A percentile compares a stretch with the other conserved stretches of the same genome.
Evolutionary conservation across 2,888 invertebrate genomes (phyloP).

Genomic region (Tuta absoluta): DNA sequence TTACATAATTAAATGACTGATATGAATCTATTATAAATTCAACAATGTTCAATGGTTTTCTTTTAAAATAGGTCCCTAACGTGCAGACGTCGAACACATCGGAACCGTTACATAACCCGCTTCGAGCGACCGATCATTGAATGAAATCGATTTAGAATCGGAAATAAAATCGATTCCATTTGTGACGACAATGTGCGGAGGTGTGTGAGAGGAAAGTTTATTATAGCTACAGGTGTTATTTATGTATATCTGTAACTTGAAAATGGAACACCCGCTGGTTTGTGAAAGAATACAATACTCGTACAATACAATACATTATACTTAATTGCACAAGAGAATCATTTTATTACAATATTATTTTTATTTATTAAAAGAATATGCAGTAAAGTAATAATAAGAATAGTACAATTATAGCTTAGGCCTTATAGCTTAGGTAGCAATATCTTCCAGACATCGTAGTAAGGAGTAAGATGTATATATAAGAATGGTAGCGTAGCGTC

Average conservation of each 20-base stretch:
- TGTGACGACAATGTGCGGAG: constrained; percentile 33
- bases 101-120: constrained; percentile 44
- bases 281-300: background rate
- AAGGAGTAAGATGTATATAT: too few relatives aligned
- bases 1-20: too few relatives aligned
- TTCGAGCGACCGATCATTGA: constrained; percentile 42
- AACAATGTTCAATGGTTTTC: background rate
- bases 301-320: too few relatives aligned
- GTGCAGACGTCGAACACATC: constrained; percentile 43
- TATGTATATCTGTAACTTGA: constrained; percentile 27
- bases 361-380: too few relatives aligned
- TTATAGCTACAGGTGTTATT: constrained; percentile 11
- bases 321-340: too few relatives aligned
- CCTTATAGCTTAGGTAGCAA: too few relatives aligned
- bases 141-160: constrained; percentile 42
- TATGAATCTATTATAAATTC: too few relatives aligned
- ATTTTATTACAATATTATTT: too few relatives aligned
- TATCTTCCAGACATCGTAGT: too few relatives aligned
- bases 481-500: too few relatives aligned
- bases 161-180: constrained; percentile 37
- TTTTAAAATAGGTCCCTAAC: constrained; percentile 32
- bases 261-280: background rate
- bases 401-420: too few relatives aligned
- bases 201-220: constrained; percentile 15
- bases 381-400: too few relatives aligned